phyloP scores from a whole-genome alignment of 2,797 vertebrate genomes.

The Spheniscus humboldti region DNA sequence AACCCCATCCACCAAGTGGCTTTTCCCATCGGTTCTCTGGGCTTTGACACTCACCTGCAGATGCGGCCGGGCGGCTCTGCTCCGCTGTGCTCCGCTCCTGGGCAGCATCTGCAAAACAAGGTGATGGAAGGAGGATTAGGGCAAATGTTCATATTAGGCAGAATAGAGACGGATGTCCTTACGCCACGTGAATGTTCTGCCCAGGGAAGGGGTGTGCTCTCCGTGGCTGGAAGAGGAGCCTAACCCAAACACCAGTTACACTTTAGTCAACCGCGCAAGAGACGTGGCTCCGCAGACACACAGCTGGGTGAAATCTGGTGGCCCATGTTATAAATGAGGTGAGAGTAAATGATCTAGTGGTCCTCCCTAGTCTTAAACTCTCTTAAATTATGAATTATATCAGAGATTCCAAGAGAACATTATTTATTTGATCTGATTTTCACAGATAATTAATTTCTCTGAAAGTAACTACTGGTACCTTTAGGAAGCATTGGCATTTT shows the following conservation, averaged over 20 bases:
- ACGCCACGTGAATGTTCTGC: accelerated
- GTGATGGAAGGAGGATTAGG: neutral
- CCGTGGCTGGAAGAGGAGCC: neutral
- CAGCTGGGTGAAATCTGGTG: neutral
- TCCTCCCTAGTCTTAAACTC: neutral
- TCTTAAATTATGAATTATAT: neutral
- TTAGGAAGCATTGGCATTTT: neutral
- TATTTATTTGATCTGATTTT: conserved; percentile 49
- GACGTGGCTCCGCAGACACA: accelerated
- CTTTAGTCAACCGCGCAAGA: neutral
- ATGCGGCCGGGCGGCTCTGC: neutral
- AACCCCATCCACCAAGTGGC: accelerated
- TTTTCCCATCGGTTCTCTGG: neutral
- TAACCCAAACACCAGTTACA: neutral
- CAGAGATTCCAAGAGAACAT: neutral
- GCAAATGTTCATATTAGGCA: neutral
- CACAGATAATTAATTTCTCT: conserved; percentile 30
- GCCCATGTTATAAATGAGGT: neutral
- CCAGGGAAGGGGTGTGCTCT: neutral
- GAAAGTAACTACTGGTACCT: neutral
- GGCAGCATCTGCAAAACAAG: neutral
- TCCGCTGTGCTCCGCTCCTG: neutral
- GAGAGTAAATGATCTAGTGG: neutral
- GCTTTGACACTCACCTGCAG: neutral
- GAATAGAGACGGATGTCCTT: neutral